Percentiles rank a stretch among this genome's conserved stretches.
Evolutionary conservation across 2,797 vertebrate genomes (phyloP).

Genomic region (Sandelia bainsii): DNA sequence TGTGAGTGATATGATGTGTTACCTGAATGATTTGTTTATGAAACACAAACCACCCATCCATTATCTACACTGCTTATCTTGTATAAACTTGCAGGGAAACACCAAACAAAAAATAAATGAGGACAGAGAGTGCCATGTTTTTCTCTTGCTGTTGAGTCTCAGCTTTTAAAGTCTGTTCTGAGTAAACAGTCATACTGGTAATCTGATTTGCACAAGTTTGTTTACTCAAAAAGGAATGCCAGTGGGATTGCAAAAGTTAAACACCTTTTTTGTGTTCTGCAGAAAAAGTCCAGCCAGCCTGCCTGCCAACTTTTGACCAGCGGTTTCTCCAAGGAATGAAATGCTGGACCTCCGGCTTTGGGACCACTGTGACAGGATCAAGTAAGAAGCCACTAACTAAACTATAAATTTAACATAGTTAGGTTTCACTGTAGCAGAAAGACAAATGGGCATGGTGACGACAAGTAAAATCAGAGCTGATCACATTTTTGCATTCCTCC

Average conservation of each 20-base stretch:
- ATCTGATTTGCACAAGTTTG: too few relatives aligned
- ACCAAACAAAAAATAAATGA: too few relatives aligned
- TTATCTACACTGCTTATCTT: too few relatives aligned
- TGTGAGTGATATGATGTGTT: too few relatives aligned
- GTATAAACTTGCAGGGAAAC: too few relatives aligned
- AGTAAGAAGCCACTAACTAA: conserved; percentile 53
- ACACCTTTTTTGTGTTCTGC: conserved; percentile 47
- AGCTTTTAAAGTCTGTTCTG: too few relatives aligned
- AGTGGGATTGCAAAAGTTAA: not conserved
- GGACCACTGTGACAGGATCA: conserved; percentile 72
- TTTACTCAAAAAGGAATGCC: too few relatives aligned
- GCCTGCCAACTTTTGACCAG: conserved; percentile 87
- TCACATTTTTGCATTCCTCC: not conserved
- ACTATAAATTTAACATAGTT: not conserved
- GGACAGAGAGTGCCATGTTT: too few relatives aligned
- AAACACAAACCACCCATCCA: too few relatives aligned
- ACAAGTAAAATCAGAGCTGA: not conserved
- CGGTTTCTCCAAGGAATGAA: conserved; percentile 74
- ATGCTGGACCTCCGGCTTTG: conserved; percentile 93
- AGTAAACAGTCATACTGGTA: too few relatives aligned
- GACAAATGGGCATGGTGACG: not conserved
- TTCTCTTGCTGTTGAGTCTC: too few relatives aligned
- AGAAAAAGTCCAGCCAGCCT: conserved; percentile 90
- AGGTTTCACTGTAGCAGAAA: not conserved
- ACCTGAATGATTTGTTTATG: too few relatives aligned